Evolutionary conservation across 2,888 invertebrate species (phyloP), one percentile per base, ranked within the genome.

Genomic region (Ypsolopha sequella): DNA sequence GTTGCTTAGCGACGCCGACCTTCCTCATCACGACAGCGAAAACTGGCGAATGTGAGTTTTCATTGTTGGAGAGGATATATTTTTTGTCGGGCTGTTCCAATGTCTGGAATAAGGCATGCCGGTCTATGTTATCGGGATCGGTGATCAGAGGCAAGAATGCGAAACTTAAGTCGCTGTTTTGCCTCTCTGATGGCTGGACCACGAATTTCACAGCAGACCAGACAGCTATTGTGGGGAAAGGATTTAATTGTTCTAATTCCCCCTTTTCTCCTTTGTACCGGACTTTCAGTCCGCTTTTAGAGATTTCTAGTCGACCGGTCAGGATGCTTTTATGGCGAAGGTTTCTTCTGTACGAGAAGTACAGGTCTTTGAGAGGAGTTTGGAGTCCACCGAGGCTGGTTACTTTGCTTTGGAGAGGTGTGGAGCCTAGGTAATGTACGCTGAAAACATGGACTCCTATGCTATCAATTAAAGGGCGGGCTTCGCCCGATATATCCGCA

Each of bases 151-250:
- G 96, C 57, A 96, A 80, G 71, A 96, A 96, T 38, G 96, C 95
- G 69, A 91, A 93, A 63, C 89, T 88, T 34, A 87, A 66, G 35
- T 88, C 87, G 49, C 70, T 76, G 6, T 85, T 80, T 44, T 88
- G 87, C 51, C 89, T 89, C 57, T 89, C 89, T 34, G 85, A 77
- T 10, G 88, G 81, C 56, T 92, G 91, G 14, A 93, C 89, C 7
- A 94, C 92, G 69, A 96, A 93, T 73, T 95, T 94, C 1, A 96
- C 92, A 0, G 96, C 95, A 13, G 96, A 96, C 96, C 96, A 96
- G 1, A 96, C 96, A 1, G 96, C 96, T 74, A 96, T 96, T 46
- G 95, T 93, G 14, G 95, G 93, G 66, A 96, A 96, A 1, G 95
- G 94, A 66, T 96, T 95, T 51, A 93, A 73, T 64, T 90, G 88